phyloP scores from a whole-genome alignment of 23 tunicate species.

The Clavelina lepadiformis region DNA sequence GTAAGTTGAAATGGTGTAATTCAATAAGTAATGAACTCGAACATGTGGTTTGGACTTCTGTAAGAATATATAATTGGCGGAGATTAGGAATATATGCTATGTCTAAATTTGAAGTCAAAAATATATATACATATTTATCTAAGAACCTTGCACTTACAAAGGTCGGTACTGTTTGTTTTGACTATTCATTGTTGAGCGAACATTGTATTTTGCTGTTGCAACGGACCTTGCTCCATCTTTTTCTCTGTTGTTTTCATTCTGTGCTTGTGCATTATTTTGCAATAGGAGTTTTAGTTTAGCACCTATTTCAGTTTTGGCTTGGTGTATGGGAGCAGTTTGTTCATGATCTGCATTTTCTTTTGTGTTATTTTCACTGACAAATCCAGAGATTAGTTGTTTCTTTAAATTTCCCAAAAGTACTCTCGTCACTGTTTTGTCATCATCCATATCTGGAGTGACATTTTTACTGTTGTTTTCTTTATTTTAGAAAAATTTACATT shows the following conservation, averaged over 20 bases:
- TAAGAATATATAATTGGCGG: no score
- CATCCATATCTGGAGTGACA: constrained; percentile 14
- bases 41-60: no score
- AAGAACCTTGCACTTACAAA: constrained; percentile 33
- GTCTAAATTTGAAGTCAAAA: no score
- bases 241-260: neutral
- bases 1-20: no score
- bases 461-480: no score
- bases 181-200: constrained; percentile 15
- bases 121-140: no score
- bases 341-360: constrained; percentile 1
- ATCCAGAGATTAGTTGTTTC: constrained; percentile 24
- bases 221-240: constrained; percentile 5
- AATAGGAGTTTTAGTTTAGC: constrained; percentile 42
- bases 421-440: constrained; percentile 30
- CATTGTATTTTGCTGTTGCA: constrained; percentile 1
- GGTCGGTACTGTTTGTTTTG: constrained; percentile 44
- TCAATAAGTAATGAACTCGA: no score
- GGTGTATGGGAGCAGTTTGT: constrained; percentile 9
- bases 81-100: no score
- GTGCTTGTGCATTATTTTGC: constrained; percentile 47
- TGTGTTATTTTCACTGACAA: neutral
- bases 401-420: constrained; percentile 43
- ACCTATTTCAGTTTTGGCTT: constrained; percentile 41
- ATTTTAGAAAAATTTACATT: no score